Evolutionary conservation across 2,888 invertebrate species (phyloP).

Genomic region (Tethea ocularis): DNA sequence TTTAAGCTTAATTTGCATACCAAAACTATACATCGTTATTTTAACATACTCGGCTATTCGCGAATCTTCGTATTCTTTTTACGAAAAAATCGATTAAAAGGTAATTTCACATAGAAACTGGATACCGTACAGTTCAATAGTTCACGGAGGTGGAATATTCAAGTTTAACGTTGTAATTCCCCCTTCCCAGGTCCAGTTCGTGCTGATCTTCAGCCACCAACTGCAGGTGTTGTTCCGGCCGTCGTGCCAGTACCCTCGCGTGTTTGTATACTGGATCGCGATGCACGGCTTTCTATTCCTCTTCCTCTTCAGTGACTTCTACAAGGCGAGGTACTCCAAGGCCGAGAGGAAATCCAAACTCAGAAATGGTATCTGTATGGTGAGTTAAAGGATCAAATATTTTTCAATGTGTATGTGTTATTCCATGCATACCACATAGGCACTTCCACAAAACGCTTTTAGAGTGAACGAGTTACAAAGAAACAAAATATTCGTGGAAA

Average conservation of each 20-base stretch:
- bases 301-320: constrained; percentile 97
- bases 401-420: background rate
- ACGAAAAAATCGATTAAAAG: no score
- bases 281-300: constrained; percentile 97
- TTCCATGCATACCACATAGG: no score
- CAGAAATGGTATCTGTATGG: constrained; percentile 87
- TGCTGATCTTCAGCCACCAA: constrained; percentile 95
- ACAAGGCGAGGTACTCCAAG: constrained; percentile 90
- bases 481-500: no score
- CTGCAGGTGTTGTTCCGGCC: constrained; percentile 95
- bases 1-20: no score
- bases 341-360: constrained; percentile 53
- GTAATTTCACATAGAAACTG: no score
- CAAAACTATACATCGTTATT: no score
- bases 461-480: no score
- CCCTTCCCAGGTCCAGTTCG: constrained; percentile 91
- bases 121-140: no score
- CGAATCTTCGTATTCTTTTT: no score
- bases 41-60: no score
- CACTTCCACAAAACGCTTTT: no score
- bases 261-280: constrained; percentile 97
- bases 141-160: no score
- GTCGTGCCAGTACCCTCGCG: constrained; percentile 96
- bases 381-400: constrained; percentile 60
- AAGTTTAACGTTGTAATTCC: background rate